phyloP scores from a whole-genome alignment of 37 sponge, comb jelly and placozoan species.

The Hexactinellida sp. region DNA sequence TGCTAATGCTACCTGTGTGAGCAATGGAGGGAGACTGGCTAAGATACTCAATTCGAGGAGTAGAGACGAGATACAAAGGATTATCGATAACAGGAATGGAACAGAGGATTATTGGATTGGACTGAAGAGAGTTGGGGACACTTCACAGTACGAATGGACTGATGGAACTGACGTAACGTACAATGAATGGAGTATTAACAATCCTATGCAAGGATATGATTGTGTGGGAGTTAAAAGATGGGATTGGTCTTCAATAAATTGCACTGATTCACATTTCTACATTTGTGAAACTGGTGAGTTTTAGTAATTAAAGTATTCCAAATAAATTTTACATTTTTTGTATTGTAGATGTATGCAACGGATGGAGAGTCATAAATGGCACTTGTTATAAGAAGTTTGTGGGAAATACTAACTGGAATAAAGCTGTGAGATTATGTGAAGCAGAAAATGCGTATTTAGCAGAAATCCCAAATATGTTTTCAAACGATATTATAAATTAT shows the following conservation, averaged over 20 bases:
- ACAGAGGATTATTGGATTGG: slow-evolving; percentile 3
- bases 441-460: not conserved
- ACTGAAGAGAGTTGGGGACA: not conserved
- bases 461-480: not conserved
- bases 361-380: not conserved
- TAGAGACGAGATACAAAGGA: not conserved
- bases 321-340: not conserved
- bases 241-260: not conserved
- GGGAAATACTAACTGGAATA: not conserved
- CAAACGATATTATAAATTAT: not conserved
- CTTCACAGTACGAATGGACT: not conserved
- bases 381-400: not conserved
- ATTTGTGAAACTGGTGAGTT: not conserved
- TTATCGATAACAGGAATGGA: not conserved
- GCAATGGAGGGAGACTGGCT: not conserved
- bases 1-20: not conserved
- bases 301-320: not conserved
- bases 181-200: not conserved
- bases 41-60: not conserved
- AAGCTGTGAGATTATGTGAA: not conserved
- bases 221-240: not conserved
- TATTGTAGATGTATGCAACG: not conserved
- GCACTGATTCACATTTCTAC: not conserved
- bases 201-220: not conserved
- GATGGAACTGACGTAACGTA: not conserved